Conservation (phyloP, 2,888 invertebrate species). For the Trissolcus japonicus region DNA sequence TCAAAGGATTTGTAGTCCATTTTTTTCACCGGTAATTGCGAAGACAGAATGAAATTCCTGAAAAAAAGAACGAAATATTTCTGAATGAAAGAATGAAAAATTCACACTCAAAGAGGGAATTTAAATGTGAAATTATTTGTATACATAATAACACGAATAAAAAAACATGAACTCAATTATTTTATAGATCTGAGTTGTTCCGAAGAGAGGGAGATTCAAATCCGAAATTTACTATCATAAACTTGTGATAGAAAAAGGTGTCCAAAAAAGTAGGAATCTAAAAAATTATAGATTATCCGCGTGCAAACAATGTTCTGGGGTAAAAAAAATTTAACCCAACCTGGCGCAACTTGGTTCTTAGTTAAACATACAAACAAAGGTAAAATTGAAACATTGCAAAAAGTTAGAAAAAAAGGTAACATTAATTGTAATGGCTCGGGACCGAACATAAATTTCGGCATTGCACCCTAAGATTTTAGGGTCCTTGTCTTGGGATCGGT, state of each 20-base stretch:
- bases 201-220: too few relatives aligned
- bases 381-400: conserved; percentile 15
- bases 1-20: conserved; percentile 10
- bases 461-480: conserved; percentile 9
- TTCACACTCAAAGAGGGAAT: background rate
- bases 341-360: background rate
- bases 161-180: too few relatives aligned
- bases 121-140: too few relatives aligned
- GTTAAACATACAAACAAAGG: background rate
- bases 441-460: conserved; percentile 30
- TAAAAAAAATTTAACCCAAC: background rate
- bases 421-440: conserved; percentile 25
- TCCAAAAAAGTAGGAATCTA: background rate
- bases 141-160: too few relatives aligned
- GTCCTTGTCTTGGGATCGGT: conserved; percentile 8
- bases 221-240: background rate
- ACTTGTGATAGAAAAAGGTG: background rate
- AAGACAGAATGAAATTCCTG: conserved; percentile 9
- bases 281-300: background rate
- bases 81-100: background rate
- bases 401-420: conserved; percentile 20
- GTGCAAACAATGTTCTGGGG: background rate
- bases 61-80: background rate
- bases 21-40: conserved; percentile 20
- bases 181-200: too few relatives aligned